These are phyloP conservation scores for Norana najaformis DNA, from an alignment of 2,888 invertebrate genomes.

Conservation along the genomic window DNA sequence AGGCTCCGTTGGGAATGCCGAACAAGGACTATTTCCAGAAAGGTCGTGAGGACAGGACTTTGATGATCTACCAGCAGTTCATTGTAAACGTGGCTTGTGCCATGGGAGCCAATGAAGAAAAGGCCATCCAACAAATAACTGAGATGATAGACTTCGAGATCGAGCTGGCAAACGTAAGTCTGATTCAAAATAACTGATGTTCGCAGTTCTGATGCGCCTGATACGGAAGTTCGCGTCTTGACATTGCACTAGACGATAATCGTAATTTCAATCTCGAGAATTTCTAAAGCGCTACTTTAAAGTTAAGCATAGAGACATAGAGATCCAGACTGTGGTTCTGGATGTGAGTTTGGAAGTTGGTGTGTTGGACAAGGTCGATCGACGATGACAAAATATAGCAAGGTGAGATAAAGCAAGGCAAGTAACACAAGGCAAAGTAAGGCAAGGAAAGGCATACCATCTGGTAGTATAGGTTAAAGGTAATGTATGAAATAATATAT, in stretches of 20 bases:
- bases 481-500: background rate
- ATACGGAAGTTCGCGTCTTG: background rate
- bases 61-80: conserved; percentile 84
- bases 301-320: no score
- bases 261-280: no score
- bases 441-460: no score
- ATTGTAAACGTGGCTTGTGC: conserved; percentile 85
- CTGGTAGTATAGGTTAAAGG: background rate
- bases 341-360: no score
- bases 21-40: conserved; percentile 64
- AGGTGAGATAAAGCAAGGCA: no score
- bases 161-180: conserved; percentile 82
- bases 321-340: no score
- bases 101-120: conserved; percentile 74
- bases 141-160: conserved; percentile 84
- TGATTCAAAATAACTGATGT: conserved; percentile 71
- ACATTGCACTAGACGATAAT: background rate
- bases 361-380: no score
- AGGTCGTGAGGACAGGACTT: conserved; percentile 51
- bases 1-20: conserved; percentile 82
- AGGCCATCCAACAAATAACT: conserved; percentile 71
- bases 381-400: no score
- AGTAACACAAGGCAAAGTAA: no score
- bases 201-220: background rate
- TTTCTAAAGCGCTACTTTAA: no score